Conservation (phyloP, 2,888 invertebrate species). For the Aphidius colemani region DNA sequence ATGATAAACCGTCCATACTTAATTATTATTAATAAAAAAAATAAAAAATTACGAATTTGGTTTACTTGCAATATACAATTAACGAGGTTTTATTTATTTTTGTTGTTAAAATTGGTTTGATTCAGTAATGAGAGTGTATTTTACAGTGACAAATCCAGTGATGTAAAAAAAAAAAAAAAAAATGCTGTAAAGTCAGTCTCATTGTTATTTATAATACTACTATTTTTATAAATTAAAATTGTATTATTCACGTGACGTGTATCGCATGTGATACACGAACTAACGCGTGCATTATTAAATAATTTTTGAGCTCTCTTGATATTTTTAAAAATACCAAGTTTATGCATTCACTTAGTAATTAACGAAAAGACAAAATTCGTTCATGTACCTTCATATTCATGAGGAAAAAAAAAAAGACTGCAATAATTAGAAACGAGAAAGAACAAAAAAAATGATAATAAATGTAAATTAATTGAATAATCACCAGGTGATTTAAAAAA, state of each 20-base stretch:
- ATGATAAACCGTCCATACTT: too few relatives aligned
- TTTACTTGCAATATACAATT: too few relatives aligned
- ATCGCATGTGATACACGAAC: conserved; percentile 37
- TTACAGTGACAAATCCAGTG: too few relatives aligned
- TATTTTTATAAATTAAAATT: conserved; percentile 12
- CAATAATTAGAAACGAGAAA: conserved; percentile 27
- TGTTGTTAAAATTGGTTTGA: too few relatives aligned
- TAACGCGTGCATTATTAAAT: conserved; percentile 39
- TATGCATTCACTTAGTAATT: conserved; percentile 29
- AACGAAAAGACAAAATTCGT: conserved; percentile 24
- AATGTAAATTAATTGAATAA: conserved; percentile 14
- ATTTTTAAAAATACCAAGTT: conserved; percentile 35
- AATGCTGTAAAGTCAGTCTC: too few relatives aligned
- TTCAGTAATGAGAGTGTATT: too few relatives aligned
- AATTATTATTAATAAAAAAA: too few relatives aligned
- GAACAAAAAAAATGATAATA: conserved; percentile 11
- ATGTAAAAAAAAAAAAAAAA: too few relatives aligned
- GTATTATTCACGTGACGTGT: conserved; percentile 38
- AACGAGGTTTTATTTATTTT: too few relatives aligned
- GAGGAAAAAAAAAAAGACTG: conserved; percentile 37
- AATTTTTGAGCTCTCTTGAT: conserved; percentile 38
- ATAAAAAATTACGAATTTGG: too few relatives aligned
- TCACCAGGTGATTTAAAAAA: conserved; percentile 2
- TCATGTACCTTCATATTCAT: conserved; percentile 25
- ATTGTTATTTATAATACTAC: too few relatives aligned